These are phyloP conservation scores for Dicentrarchus labrax DNA, from an alignment of 2,113 vertebrate species.

Conservation along the genomic window DNA sequence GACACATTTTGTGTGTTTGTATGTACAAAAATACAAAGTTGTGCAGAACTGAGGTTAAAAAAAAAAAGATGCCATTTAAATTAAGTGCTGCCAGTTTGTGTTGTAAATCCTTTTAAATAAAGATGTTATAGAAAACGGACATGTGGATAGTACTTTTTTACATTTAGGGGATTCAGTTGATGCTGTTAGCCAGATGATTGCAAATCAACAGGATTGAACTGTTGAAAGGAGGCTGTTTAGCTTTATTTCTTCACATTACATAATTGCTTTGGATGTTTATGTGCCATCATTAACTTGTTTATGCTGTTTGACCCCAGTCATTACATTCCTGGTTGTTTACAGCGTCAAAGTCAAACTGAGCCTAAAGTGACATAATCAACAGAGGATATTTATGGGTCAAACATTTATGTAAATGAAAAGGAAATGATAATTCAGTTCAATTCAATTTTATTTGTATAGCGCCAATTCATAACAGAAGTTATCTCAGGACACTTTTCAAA, in stretches of 20 bases:
- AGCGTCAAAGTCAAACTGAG: background rate
- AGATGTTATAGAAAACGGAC: conserved; percentile 60
- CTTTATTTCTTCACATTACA: background rate
- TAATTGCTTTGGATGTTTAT: background rate
- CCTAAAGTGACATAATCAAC: background rate
- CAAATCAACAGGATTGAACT: background rate
- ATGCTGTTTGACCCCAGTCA: background rate
- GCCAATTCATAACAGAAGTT: no score
- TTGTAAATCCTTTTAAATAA: conserved; percentile 81
- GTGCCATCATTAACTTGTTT: background rate
- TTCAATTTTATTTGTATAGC: no score
- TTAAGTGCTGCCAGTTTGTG: conserved; percentile 72
- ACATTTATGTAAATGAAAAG: background rate
- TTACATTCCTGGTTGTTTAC: background rate
- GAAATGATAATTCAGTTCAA: no score
- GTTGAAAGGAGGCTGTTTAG: background rate
- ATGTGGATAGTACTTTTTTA: background rate
- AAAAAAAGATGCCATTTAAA: conserved; percentile 54
- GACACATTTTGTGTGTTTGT: conserved; percentile 46
- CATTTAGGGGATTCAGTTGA: background rate
- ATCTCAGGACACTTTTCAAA: no score
- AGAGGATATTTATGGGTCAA: background rate
- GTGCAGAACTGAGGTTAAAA: conserved; percentile 27
- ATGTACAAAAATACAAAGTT: conserved; percentile 53
- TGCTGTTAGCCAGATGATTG: no score